These are phyloP conservation scores for Pseudomyrmex sp. DNA, from an alignment of 1,140 invertebrate genomes.

Conservation along the genomic window DNA sequence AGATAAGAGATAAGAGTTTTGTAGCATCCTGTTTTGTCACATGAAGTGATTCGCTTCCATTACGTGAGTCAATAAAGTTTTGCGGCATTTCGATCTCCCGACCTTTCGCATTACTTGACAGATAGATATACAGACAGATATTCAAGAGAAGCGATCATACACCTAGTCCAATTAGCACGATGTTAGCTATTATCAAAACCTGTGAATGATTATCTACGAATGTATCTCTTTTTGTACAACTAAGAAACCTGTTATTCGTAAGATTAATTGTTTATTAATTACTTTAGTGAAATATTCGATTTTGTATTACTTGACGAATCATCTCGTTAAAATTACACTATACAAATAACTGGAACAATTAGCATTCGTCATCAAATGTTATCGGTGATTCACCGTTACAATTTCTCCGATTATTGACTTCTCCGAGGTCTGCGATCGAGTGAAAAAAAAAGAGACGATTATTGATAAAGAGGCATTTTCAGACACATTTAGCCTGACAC, in stretches of 20 bases:
- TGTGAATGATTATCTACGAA: not conserved
- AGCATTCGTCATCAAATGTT: too few species aligned
- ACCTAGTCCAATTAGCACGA: not conserved
- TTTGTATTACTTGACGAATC: too few species aligned
- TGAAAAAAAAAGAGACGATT: not conserved
- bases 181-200: not conserved
- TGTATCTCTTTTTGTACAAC: not conserved
- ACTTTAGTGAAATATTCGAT: too few species aligned
- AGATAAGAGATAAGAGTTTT: slow-evolving; percentile 23
- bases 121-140: not conserved
- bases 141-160: not conserved
- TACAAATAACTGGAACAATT: too few species aligned
- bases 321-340: too few species aligned
- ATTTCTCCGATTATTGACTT: too few species aligned
- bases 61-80: slow-evolving; percentile 11
- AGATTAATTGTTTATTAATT: too few species aligned
- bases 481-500: slow-evolving; percentile 3
- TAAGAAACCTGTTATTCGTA: too few species aligned
- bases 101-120: not conserved
- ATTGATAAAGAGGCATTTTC: not conserved
- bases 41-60: not conserved
- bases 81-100: not conserved
- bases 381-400: too few species aligned
- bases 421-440: not conserved
- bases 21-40: not conserved